A percentile compares a stretch with the other conserved stretches of the same genome.
Evolutionary conservation across 1,140 invertebrate species (phyloP).

Genomic region (Steinernema feltiae): DNA sequence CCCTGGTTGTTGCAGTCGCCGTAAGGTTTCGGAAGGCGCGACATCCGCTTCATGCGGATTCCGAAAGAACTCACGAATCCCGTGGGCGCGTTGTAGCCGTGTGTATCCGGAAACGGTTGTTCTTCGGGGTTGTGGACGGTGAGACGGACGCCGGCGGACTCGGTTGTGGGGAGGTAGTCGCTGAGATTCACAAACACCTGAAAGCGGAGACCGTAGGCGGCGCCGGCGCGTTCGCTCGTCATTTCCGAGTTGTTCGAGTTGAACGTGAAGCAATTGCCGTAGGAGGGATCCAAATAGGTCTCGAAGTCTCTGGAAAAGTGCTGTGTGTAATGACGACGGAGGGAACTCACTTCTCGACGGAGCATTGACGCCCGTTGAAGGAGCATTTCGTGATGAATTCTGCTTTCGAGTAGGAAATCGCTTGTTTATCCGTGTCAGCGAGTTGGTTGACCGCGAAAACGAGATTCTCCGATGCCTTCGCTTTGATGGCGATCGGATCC

Average conservation of each 20-base stretch:
- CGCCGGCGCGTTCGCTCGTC: conserved; percentile 51
- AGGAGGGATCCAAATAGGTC: conserved; percentile 50
- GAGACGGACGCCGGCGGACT: conserved; percentile 54
- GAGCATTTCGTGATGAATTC: conserved; percentile 58
- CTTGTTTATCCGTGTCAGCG: conserved; percentile 44
- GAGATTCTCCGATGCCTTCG: conserved; percentile 53
- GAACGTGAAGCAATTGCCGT: conserved; percentile 57
- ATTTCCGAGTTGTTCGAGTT: conserved; percentile 48
- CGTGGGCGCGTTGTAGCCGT: conserved; percentile 53
- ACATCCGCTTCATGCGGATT: conserved; percentile 51
- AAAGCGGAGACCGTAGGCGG: conserved; percentile 50
- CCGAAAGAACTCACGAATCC: conserved; percentile 56
- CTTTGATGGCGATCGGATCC: conserved; percentile 51
- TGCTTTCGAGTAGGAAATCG: conserved; percentile 47
- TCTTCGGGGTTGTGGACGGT: conserved; percentile 48
- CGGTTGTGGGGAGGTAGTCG: conserved; percentile 57
- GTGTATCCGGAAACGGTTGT: conserved; percentile 55
- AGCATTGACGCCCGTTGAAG: conserved; percentile 54
- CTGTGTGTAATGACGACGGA: neutral
- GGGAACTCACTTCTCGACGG: conserved; percentile 45
- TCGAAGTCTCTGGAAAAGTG: conserved; percentile 51
- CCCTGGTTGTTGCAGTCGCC: conserved; percentile 52
- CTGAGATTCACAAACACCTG: conserved; percentile 57
- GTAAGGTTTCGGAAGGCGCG: conserved; percentile 51
- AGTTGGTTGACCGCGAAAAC: conserved; percentile 51